Evolutionary conservation across 2,113 vertebrate species (phyloP), one percentile per base, ranked within the genome.

Genomic region (Globicephala melas): DNA sequence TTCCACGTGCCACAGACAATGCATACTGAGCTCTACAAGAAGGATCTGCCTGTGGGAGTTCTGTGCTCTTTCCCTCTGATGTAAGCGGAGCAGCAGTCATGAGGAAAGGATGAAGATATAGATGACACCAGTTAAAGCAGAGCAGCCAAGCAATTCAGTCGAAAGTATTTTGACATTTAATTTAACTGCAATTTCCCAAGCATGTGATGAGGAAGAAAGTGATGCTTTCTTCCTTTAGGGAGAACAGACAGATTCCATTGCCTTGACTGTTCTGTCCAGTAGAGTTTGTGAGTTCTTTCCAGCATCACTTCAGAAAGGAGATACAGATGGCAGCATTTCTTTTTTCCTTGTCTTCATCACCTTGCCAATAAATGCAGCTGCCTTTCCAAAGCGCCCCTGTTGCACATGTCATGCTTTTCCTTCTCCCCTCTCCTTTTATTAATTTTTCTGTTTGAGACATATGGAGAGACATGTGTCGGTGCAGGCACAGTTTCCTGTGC

Each of bases 141-240:
- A 41, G n/a, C 25, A 92, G 80, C 23, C 91, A 70, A 76, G 81
- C 71, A 79, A 65, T 88, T 67, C 84, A 26, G 7, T 14, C 31
- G 55, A 58, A 94, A 94, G 77, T 38, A 82, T 90, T 94, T 31
- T 96, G 95, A 83, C 95, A 96, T 93, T 90, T 88, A 90, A 96
- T 92, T 96, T 86, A 91, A 33, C 71, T 58, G 55, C 55, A 74
- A 31, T 85, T 93, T 94, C 58, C 91, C 68, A 82, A 94, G 90
- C 85, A 63, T 44, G 33, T 53, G 68, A 85, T 53, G 38, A 36
- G 36, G 36, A 36, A 36, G 36, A 36, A 36, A 36, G 33, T 53
- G 68, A 85, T 53, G 38, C 25, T 63, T 88, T 65, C 65, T 76
- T 82, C 89, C 94, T 96, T 92, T 23, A 26, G 77, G 65, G 60